Conservation (phyloP, 2,888 invertebrate genomes). For the Melitaea athalia region DNA sequence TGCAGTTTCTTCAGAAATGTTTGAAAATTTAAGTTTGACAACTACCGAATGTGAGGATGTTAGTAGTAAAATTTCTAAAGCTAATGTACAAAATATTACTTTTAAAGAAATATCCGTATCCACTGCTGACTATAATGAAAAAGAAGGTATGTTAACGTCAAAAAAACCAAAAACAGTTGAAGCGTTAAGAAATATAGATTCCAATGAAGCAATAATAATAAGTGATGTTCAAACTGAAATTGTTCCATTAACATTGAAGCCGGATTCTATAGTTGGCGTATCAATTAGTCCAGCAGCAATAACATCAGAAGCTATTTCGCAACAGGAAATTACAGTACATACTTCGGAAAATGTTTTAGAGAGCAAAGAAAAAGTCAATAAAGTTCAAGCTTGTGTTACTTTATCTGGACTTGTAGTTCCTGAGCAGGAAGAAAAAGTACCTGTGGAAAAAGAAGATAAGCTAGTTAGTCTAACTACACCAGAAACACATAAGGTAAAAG, state of each 20-base stretch:
- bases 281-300: constrained; percentile 66
- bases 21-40: constrained; percentile 66
- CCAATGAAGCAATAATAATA: constrained; percentile 75
- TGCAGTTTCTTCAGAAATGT: constrained; percentile 76
- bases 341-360: constrained; percentile 67
- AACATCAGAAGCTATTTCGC: constrained; percentile 82
- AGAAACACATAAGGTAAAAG: constrained; percentile 66
- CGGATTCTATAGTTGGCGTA: constrained; percentile 49
- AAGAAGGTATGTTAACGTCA: constrained; percentile 67
- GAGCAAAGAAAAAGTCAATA: constrained; percentile 47
- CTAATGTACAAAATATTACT: constrained; percentile 77
- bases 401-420: constrained; percentile 80
- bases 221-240: constrained; percentile 77
- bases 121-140: constrained; percentile 81
- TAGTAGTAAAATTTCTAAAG: constrained; percentile 57
- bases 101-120: constrained; percentile 79
- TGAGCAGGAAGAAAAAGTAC: constrained; percentile 79
- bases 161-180: constrained; percentile 46
- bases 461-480: constrained; percentile 64
- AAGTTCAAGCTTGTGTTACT: constrained; percentile 68
- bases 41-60: constrained; percentile 45
- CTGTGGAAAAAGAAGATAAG: constrained; percentile 82
- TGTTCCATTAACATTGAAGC: constrained; percentile 61
- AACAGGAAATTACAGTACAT: constrained; percentile 79
- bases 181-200: constrained; percentile 56